Evolutionary conservation across 2,888 invertebrate genomes (phyloP), one percentile per base, ranked within the genome.

Genomic region (Drosophila infuscata): DNA sequence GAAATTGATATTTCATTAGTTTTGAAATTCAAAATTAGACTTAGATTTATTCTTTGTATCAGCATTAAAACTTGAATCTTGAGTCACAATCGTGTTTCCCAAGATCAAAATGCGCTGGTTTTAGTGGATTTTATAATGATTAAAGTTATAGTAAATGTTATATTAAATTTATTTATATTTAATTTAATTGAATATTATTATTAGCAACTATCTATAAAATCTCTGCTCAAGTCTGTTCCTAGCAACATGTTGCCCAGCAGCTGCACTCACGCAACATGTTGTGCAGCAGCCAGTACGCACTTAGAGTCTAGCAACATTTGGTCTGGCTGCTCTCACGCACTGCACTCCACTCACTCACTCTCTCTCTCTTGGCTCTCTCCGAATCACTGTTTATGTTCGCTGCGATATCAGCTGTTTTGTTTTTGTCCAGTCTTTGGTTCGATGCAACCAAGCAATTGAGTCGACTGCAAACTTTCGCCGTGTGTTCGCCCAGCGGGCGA

Each of bases 361-460:
- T 32, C 35, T 11, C 25, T 32, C 15, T 9, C 48, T 35, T 33
- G 20, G 17, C 35, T 20, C 57, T 1, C 43, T 12, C 17, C 2
- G 17, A 46, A 1, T 12, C 20, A 46, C 62, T 53, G 66, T 41
- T 54, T 54, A 25, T 43, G 57, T 69, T 69, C 25, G 35, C 59
- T 17, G 3, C 7, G 4, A 33, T 20, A 25, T 51, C 59, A 69
- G 60, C 69, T 69, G 69, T 69, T 69, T 69, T 59, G 29, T 68
- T 51, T 33, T 51, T 43, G 46, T 48, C 6, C 20, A 15, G 29
- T 30, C 38, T 48, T 38, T 46, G 20, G 75, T 62, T 68, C 75
- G 74, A 68, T 41, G 61, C 68, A 68, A 57, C 74, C 43, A 38
- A 30, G 29, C 53, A 20, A 43, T 12, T 46, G 15, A 15, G 70